Conservation (phyloP, 2,113 vertebrate genomes). For the Neodon shergylaensis region DNA sequence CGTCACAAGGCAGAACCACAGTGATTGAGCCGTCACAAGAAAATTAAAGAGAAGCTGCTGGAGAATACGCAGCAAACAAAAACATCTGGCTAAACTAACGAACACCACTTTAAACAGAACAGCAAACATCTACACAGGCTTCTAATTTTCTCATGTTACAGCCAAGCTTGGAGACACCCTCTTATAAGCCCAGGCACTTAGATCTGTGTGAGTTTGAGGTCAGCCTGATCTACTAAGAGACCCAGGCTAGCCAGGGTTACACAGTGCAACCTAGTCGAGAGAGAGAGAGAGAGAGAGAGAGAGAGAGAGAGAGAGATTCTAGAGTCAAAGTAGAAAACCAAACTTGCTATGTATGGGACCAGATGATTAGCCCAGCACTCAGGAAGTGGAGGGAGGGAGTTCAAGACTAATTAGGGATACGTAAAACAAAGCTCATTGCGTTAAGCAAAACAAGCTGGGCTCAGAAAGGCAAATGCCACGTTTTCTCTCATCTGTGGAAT, state of each 20-base stretch:
- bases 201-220: background rate
- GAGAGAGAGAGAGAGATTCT: background rate
- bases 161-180: background rate
- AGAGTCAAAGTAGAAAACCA: background rate
- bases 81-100: constrained; percentile 42
- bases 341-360: background rate
- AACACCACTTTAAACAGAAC: background rate
- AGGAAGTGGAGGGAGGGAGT: background rate
- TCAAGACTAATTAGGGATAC: background rate
- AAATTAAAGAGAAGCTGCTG: constrained; percentile 59
- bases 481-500: background rate
- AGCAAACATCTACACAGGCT: constrained; percentile 34
- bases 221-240: background rate
- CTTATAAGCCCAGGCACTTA: background rate
- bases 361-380: background rate
- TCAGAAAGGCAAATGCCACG: background rate
- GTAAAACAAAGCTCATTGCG: background rate
- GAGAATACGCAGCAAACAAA: constrained; percentile 54
- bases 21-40: constrained; percentile 22
- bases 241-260: background rate
- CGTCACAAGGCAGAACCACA: background rate
- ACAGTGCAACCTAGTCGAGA: no score
- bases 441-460: background rate
- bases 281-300: no score
- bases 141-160: constrained; percentile 46